Conservation (phyloP, 2,888 invertebrate species). For the Epicampocera succincta region DNA sequence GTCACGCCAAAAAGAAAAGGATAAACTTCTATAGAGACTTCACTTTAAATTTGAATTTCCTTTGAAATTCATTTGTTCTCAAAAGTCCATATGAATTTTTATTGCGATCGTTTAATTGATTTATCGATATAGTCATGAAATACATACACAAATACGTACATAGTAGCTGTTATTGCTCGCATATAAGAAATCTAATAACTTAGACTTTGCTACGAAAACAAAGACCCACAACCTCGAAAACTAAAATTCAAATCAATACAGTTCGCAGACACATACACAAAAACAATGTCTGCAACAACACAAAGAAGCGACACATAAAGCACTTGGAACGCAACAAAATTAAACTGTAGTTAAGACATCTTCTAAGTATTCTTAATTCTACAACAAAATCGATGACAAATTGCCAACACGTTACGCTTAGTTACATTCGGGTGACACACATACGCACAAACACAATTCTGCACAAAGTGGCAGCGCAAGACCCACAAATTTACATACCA, state of each 20-base stretch:
- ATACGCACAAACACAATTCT: conserved; percentile 50
- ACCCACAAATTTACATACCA: conserved; percentile 58
- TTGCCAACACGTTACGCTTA: conserved; percentile 82
- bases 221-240: conserved; percentile 31
- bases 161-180: too few relatives aligned
- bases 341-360: conserved; percentile 64
- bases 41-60: conserved; percentile 65
- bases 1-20: too few relatives aligned
- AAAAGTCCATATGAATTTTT: conserved; percentile 80
- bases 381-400: conserved; percentile 82
- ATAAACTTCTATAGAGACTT: too few relatives aligned
- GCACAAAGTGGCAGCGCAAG: conserved; percentile 57
- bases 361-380: conserved; percentile 74
- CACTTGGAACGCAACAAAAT: conserved; percentile 36
- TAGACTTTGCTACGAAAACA: not conserved
- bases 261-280: conserved; percentile 51
- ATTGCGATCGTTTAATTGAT: conserved; percentile 79
- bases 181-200: too few relatives aligned
- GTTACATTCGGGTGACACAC: conserved; percentile 73
- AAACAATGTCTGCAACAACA: conserved; percentile 16
- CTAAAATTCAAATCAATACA: not conserved
- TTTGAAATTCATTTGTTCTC: too few relatives aligned
- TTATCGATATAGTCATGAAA: too few relatives aligned
- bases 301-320: not conserved
- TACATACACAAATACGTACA: too few relatives aligned